Evolutionary conservation across 2,888 invertebrate genomes (phyloP).

Genomic region (Actias luna): DNA sequence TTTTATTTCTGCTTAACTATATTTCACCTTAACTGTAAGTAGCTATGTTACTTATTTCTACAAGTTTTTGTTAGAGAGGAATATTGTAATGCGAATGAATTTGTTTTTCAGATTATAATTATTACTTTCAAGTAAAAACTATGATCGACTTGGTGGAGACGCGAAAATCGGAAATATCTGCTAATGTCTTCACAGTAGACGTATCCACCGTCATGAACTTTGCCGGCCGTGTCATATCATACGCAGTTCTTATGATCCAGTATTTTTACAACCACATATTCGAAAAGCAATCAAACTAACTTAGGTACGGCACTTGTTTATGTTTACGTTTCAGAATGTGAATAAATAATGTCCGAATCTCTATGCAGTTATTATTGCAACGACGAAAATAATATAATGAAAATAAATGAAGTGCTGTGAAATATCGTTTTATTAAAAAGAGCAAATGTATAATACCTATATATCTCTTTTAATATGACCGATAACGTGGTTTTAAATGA

Average conservation of each 20-base stretch:
- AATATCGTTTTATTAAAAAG: no score
- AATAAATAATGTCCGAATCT: no score
- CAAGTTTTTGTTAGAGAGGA: no score
- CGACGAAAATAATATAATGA: no score
- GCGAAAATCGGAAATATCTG: conserved; percentile 48
- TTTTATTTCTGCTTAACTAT: no score
- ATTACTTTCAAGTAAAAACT: conserved; percentile 46
- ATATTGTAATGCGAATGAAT: no score
- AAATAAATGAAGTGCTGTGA: no score
- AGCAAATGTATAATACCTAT: no score
- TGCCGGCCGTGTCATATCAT: conserved; percentile 51
- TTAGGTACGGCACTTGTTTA: neutral
- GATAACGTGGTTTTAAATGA: no score
- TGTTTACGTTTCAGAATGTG: neutral
- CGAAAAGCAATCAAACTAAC: conserved; percentile 22
- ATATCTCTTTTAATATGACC: neutral
- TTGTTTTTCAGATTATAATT: conserved; percentile 43
- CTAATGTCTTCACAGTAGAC: conserved; percentile 47
- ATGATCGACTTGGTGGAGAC: conserved; percentile 50
- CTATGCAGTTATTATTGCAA: no score
- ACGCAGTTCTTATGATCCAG: conserved; percentile 55
- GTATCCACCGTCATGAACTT: conserved; percentile 44
- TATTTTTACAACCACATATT: conserved; percentile 48
- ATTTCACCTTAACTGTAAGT: no score
- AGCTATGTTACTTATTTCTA: no score